Evolutionary conservation across 2,888 invertebrate species (phyloP), one percentile per base, ranked within the genome.

Genomic region (Scrobipalpa atriplicella): DNA sequence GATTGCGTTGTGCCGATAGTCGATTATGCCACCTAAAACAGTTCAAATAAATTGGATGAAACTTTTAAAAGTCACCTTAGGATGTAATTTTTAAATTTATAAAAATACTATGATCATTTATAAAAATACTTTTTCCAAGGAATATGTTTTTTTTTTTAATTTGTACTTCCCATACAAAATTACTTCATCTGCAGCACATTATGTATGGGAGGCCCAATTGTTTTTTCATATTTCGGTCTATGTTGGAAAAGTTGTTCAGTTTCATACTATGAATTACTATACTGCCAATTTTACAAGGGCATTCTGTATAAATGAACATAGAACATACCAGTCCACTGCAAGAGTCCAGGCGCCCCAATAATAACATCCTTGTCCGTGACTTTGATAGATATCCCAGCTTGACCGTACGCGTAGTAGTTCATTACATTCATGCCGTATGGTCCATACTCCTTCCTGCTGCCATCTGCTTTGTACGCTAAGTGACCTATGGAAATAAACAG

Each of bases 271-370:
- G n/a, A n/a, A n/a, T n/a, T n/a, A n/a, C n/a, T n/a, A n/a, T n/a
- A n/a, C n/a, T n/a, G n/a, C n/a, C n/a, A n/a, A n/a, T n/a, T n/a
- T n/a, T n/a, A n/a, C n/a, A n/a, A n/a, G n/a, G n/a, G n/a, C n/a
- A n/a, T n/a, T n/a, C n/a, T n/a, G n/a, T n/a, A n/a, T n/a, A n/a
- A n/a, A n/a, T n/a, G n/a, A n/a, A n/a, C n/a, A n/a, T 5, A 29
- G 29, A 29, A 29, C 29, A 29, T 58, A 85, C 95, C 95, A 72
- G 92, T 90, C 94, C 94, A 95, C 62, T 94, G 93, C 65, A 90
- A 80, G n/a, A 95, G 85, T 0, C 95, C 95, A 2, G 95, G 95
- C 0, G 94, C 94, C 3, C 95, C 95, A 16, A 95, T 77, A 7
- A 95, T 78, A 16, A 95, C 72, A 64, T 84, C 81, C 41, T 82